Base-by-base conservation (phyloP, 2,797 vertebrate species). In the Onychomys leucogaster region DNA sequence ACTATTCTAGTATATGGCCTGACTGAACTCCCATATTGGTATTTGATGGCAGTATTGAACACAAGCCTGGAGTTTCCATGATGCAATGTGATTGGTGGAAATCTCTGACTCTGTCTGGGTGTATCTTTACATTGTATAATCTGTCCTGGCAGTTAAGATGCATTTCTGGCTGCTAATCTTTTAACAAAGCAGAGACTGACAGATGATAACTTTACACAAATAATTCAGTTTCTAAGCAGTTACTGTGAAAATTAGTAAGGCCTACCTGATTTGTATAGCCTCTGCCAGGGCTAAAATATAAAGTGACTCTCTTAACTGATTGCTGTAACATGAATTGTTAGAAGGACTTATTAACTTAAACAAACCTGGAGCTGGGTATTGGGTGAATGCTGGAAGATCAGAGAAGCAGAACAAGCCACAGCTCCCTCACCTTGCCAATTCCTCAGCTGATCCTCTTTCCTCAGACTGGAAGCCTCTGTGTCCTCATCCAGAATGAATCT, bases 161-260 rank as follows among this genome's bases (percentile, higher is more conserved):
- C 63, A 69, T 83, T 67, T 81, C 65, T 9, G 29, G 52, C 78
- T 77, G 81, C 61, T 81, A 17, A 92, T 90, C 69, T 91, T 95
- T 95, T 82, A 94, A 94, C 29, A 57, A 94, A 96, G 75, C 25
- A 81, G 32, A 84, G 29, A 93, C 87, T 76, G 12, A 93, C 90
- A 59, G 73, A 32, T 76, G 32, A 94, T 93, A 59, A 80, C 67
- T 95, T 94, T 34, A 83, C 65, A 84, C 21, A 87, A 87, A 85
- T 90, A 90, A 90, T 78, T 88, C 76, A 5, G 34, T 92, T 95
- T 94, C 89, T 34, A 87, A 76, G 49, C 32, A 94, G 55, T 23
- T 69, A 32, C 71, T 94, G 71, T 82, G 76, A 95, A 69, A 93
- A 81, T 94, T 91, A 95, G 76, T 94, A 93, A 90, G 34, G 19